phyloP scores from a whole-genome alignment of 2,113 vertebrate genomes.

The Gopherus evgoodei region DNA sequence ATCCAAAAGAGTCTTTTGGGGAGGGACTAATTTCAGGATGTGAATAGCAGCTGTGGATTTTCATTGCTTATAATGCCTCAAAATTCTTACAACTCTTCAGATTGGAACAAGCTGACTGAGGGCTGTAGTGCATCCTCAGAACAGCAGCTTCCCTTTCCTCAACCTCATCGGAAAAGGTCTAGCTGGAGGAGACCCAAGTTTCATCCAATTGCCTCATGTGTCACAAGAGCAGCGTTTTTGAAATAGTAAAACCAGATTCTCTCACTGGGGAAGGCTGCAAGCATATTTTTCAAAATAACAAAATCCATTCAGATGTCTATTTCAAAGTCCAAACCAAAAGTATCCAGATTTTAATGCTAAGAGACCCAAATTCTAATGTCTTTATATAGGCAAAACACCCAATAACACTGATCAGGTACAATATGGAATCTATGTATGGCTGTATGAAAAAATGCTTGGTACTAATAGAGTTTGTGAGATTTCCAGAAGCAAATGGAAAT shows the following conservation, averaged over 20 bases:
- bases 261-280: background rate
- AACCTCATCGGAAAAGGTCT: background rate
- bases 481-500: background rate
- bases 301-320: background rate
- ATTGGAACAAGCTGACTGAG: background rate
- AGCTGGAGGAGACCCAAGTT: background rate
- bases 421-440: background rate
- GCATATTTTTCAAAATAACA: background rate
- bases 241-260: background rate
- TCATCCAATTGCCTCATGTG: background rate
- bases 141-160: rapidly evolving
- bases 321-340: background rate
- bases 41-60: constrained; percentile 37
- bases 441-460: background rate
- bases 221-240: background rate
- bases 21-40: constrained; percentile 17
- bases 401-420: background rate
- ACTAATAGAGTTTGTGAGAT: background rate
- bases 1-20: background rate
- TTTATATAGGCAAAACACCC: background rate
- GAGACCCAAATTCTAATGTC: rapidly evolving
- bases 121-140: background rate
- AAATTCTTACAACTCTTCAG: background rate
- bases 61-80: background rate
- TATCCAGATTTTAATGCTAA: background rate